phyloP scores from a whole-genome alignment of 2,888 invertebrate genomes.

The Drosophila glabriapex region DNA sequence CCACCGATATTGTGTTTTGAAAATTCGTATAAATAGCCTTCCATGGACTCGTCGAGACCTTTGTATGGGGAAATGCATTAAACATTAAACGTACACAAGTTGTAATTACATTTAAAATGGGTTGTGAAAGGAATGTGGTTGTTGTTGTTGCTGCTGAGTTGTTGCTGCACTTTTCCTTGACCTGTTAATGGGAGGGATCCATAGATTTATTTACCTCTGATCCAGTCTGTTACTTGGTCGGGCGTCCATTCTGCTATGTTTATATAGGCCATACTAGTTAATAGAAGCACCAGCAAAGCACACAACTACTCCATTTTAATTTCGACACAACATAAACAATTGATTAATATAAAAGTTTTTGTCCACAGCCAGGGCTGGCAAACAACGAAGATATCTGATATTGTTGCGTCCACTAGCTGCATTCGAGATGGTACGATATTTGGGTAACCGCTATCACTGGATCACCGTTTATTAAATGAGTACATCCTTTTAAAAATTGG shows the following conservation, averaged over 20 bases:
- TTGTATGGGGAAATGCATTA: conserved; percentile 2
- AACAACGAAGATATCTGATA: conserved; percentile 43
- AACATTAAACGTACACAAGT: background rate
- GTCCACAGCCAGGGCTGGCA: conserved; percentile 56
- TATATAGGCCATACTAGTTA: conserved; percentile 90
- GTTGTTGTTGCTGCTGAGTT: conserved; percentile 28
- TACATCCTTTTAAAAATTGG: background rate
- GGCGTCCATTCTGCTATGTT: conserved; percentile 96
- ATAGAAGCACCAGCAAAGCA: conserved; percentile 39
- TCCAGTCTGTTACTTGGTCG: conserved; percentile 96
- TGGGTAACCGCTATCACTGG: conserved; percentile 12
- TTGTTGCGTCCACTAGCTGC: conserved; percentile 55
- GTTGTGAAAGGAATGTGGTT: conserved; percentile 52
- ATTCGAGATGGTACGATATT: conserved; percentile 35
- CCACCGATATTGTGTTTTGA: conserved; percentile 93
- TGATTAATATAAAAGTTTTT: conserved; percentile 62
- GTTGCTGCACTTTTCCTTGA: conserved; percentile 73
- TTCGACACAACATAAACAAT: conserved; percentile 63
- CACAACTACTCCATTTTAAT: conserved; percentile 61
- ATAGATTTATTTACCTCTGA: conserved; percentile 89
- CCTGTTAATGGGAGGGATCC: conserved; percentile 53
- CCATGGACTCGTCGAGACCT: conserved; percentile 87
- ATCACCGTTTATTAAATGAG: background rate
- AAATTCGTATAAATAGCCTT: conserved; percentile 92
- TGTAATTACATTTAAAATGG: conserved; percentile 19